These are phyloP conservation scores for Hesperia comma DNA, from an alignment of 2,888 invertebrate genomes.

Conservation along the genomic window DNA sequence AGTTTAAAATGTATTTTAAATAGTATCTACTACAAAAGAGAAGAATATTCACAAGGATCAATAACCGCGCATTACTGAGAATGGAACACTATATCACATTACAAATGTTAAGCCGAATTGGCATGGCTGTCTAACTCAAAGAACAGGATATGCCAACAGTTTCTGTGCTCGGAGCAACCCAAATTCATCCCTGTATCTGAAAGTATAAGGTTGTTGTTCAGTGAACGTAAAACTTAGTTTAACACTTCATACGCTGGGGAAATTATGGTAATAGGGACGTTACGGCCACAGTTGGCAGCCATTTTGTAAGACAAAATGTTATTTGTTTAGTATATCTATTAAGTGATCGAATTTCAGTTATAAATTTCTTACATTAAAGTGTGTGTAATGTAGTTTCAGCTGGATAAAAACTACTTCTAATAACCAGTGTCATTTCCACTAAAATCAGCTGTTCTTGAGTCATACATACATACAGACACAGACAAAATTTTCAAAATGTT, in stretches of 20 bases:
- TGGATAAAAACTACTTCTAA: no score
- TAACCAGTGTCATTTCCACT: no score
- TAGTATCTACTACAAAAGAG: no score
- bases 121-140: slow-evolving; percentile 31
- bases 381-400: not conserved
- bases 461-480: no score
- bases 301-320: slow-evolving; percentile 52
- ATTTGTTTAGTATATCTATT: slow-evolving; percentile 49
- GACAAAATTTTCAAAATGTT: no score
- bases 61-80: slow-evolving; percentile 32
- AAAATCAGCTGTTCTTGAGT: no score
- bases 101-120: slow-evolving; percentile 48
- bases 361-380: slow-evolving; percentile 19
- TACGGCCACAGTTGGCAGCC: slow-evolving; percentile 49
- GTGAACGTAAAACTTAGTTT: slow-evolving; percentile 17
- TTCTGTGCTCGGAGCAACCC: not conserved
- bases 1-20: no score
- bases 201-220: slow-evolving; percentile 6
- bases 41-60: slow-evolving; percentile 23
- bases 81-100: slow-evolving; percentile 44
- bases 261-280: slow-evolving; percentile 51
- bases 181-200: not conserved
- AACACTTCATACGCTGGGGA: slow-evolving; percentile 48
- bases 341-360: slow-evolving; percentile 45
- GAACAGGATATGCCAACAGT: slow-evolving; percentile 25